These are phyloP conservation scores for Mohoua ochrocephala DNA, from an alignment of 2,113 vertebrate genomes.

Conservation along the genomic window DNA sequence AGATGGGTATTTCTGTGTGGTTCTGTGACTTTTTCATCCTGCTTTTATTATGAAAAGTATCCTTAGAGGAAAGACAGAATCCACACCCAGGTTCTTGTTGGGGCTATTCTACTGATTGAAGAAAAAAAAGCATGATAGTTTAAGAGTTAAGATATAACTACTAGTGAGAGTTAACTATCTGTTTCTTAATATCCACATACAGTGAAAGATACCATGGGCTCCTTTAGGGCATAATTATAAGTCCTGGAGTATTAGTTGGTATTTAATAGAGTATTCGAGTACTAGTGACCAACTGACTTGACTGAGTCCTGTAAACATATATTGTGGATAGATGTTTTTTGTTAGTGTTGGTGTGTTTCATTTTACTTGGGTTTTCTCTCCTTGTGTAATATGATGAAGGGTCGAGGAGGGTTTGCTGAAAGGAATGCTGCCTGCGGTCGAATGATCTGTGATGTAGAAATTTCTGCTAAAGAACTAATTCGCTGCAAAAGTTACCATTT, in stretches of 20 bases:
- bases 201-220: not conserved
- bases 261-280: not conserved
- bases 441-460: constrained; percentile 93
- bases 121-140: not conserved
- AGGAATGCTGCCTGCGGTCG: constrained; percentile 93
- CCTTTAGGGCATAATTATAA: not conserved
- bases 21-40: not conserved
- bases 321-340: not conserved
- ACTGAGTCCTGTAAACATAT: not conserved
- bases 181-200: not conserved
- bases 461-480: constrained; percentile 95
- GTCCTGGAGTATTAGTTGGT: not conserved
- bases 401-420: constrained; percentile 90
- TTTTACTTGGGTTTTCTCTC: not conserved
- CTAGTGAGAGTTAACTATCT: not conserved
- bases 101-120: not conserved
- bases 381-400: constrained; percentile 64
- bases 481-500: constrained; percentile 96
- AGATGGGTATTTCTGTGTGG: not conserved
- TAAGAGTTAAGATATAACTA: not conserved
- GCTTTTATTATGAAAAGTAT: not conserved
- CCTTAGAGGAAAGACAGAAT: not conserved
- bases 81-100: not conserved
- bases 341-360: not conserved
- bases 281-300: not conserved